Evolutionary conservation across 2,113 vertebrate species (phyloP), one percentile per base, ranked within the genome.

Genomic region (Greenwoodochromis staneri): DNA sequence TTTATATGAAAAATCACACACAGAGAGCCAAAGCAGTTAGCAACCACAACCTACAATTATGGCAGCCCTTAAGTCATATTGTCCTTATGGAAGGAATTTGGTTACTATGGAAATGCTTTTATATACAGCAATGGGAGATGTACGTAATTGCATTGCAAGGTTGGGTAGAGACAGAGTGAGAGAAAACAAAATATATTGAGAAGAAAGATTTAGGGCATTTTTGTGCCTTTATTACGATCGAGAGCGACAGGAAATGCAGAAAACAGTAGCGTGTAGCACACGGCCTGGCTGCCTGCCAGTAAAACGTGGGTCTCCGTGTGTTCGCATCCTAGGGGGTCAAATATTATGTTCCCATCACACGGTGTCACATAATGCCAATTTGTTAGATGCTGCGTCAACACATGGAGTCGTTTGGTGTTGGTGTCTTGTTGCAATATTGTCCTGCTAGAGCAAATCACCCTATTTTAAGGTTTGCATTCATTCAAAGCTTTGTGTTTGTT

Each of bases 31-130:
- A 71, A 93, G 91, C 87, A 88, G 82, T 95, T 88, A 90, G 88
- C 29, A 11, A 91, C 91, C 91, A 69, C 88, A 95, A 89, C 93
- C 88, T 91, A 81, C 89, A 95, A 95, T 96, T 94, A 95, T 76
- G 53, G 80, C 87, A 83, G 90, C 54, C 87, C 84, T 69, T 81
- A 93, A 93, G 81, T 94, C 94, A 95, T 84, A 81, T 86, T 84
- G 87, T 89, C 85, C 89, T 93, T 61, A 87, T 73, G 88, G 91
- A 91, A 94, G 76, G 92, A 95, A 91, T 94, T 45, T 78, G 61
- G 87, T 92, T 87, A 89, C 93, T 88, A 94, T 94, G 94, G 90
- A 90, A 90, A 95, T 88, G 55, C 59, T 73, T 87, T 80, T 82
- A 85, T 73, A 85, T 91, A 84, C 61, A 84, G 73, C 57, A 87